These are phyloP conservation scores for Pheosia tremula DNA, from an alignment of 2,888 invertebrate species.

Conservation along the genomic window DNA sequence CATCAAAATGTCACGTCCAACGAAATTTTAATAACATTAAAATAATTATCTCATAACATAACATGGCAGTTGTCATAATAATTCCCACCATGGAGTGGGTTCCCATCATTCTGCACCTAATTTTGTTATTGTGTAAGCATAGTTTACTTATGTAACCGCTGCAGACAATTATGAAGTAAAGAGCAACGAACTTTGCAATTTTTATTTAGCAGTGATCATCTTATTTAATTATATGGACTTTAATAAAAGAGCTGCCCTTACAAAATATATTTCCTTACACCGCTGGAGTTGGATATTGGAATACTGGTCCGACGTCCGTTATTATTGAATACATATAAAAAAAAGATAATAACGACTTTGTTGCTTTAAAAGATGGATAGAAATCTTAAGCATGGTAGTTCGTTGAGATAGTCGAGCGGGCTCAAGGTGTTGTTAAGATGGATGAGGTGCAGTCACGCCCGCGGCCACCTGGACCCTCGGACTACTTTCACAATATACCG, in stretches of 20 bases:
- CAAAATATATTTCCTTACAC: too few relatives aligned
- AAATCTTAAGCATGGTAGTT: background rate
- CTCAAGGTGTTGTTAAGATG: slow-evolving; percentile 51
- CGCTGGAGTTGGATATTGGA: too few relatives aligned
- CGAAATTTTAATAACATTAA: slow-evolving; percentile 47
- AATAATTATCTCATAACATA: slow-evolving; percentile 43
- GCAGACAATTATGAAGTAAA: background rate
- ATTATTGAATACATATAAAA: too few relatives aligned
- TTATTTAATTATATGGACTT: background rate
- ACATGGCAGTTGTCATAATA: slow-evolving; percentile 47
- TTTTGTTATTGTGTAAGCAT: slow-evolving; percentile 50
- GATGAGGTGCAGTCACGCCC: slow-evolving; percentile 49
- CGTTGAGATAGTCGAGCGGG: slow-evolving; percentile 11
- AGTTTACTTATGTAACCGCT: slow-evolving; percentile 38
- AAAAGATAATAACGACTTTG: too few relatives aligned
- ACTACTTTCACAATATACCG: slow-evolving; percentile 48
- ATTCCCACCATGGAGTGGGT: slow-evolving; percentile 23
- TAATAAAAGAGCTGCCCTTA: too few relatives aligned
- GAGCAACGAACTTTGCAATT: background rate
- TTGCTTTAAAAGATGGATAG: background rate
- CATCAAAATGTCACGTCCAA: slow-evolving; percentile 22
- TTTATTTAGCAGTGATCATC: background rate
- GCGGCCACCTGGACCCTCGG: slow-evolving; percentile 41
- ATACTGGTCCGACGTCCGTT: too few relatives aligned
- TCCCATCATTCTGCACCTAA: slow-evolving; percentile 50